Base-by-base conservation (phyloP, 2,113 vertebrate species). In the Caranx melampygus region DNA sequence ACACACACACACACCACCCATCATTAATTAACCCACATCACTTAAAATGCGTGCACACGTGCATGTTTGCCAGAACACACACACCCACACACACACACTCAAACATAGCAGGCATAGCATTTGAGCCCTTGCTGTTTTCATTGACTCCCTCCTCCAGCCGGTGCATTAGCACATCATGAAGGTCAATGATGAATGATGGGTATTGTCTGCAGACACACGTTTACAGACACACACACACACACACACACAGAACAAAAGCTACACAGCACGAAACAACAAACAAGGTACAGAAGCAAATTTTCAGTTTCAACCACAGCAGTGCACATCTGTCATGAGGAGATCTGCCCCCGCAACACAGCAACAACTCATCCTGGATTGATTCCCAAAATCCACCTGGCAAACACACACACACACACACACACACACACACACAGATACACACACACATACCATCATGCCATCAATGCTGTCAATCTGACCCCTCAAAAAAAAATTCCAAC, bases 11-110 rank as follows among this genome's bases (percentile, higher is more conserved):
- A n/a, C n/a, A n/a, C n/a, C n/a, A 37, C 79, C 64, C 74, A 82
- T 68, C 78, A 85, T 89, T 85, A 89, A 93, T 89, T 85, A 87
- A 87, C 57, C 75, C 86, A 74, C 78, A 82, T 71, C 74, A 63
- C 74, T 77, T 86, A 81, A 78, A 84, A 58, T 81, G 71, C 33
- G 54, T 31, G 52, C 51, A 55, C 58, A 49, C 10, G n/a, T 31
- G 65, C 75, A 34, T 40, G 51, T 52, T 59, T 73, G 47, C 59
- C 31, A 34, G 15, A 31, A 67, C 54, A n/a, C 79, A 57, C 12
- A 62, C 49, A 77, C 63, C 55, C n/a, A 60, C 51, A 70, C 57
- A 74, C 47, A 68, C 67, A 79, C 57, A 73, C 59, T 34, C 26
- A 64, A 51, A 64, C 54, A 64, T 6, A 54, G 31, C 54, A 82